A percentile compares a stretch with the other conserved stretches of the same genome.
These are phyloP conservation scores for Drosophila aff. DNA, from an alignment of 1,140 invertebrate species.

Conservation along the genomic window DNA sequence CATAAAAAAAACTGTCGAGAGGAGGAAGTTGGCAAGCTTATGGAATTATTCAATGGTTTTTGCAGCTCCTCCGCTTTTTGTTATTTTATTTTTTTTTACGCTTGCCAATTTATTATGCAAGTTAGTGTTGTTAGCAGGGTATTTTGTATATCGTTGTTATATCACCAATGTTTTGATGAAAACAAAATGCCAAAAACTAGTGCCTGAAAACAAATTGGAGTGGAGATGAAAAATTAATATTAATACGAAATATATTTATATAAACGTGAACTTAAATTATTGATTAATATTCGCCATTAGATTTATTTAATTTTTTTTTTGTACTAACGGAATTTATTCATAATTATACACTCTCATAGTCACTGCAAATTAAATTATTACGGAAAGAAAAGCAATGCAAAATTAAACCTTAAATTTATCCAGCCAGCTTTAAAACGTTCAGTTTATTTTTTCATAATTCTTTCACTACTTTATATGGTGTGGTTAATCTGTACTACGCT, in stretches of 20 bases:
- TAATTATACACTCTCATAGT: neutral
- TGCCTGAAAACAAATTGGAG: neutral
- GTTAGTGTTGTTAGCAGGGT: conserved; percentile 13
- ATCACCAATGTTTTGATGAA: conserved; percentile 18
- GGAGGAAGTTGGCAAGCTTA: conserved; percentile 29
- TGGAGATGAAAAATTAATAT: conserved; percentile 9
- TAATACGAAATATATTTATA: neutral
- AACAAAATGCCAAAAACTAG: conserved; percentile 11
- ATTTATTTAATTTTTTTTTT: neutral
- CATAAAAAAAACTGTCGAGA: conserved; percentile 2
- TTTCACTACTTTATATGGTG: neutral
- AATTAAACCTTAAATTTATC: neutral
- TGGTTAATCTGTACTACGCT: neutral
- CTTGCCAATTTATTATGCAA: conserved; percentile 38
- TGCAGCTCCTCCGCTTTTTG: neutral
- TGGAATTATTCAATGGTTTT: conserved; percentile 45
- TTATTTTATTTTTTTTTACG: conserved; percentile 26
- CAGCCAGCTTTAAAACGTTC: neutral
- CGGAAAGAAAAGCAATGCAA: neutral
- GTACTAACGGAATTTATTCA: too few species aligned
- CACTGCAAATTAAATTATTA: neutral
- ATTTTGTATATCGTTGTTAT: conserved; percentile 20
- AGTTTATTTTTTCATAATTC: neutral
- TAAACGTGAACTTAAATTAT: neutral
- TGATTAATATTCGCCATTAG: neutral